These are phyloP conservation scores for Eucera pruinosa DNA, from an alignment of 2,888 invertebrate genomes.

Conservation along the genomic window DNA sequence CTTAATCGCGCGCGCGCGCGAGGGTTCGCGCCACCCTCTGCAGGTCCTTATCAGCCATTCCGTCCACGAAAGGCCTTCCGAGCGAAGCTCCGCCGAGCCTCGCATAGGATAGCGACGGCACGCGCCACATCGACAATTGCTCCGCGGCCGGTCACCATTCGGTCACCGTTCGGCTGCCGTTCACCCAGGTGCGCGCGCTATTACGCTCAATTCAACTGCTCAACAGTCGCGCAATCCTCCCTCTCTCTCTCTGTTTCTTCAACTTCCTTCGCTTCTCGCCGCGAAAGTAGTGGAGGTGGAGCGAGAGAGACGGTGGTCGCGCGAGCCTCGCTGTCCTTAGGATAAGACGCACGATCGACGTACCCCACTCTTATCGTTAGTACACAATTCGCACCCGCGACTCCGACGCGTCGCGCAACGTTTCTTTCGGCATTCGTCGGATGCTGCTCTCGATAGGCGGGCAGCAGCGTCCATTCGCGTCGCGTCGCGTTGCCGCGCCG, in stretches of 20 bases:
- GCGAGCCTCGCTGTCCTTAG: constrained; percentile 50
- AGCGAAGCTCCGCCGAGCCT: constrained; percentile 73
- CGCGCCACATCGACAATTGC: constrained; percentile 34
- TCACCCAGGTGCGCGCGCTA: constrained; percentile 11
- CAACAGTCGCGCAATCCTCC: constrained; percentile 11
- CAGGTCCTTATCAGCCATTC: constrained; percentile 80
- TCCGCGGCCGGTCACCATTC: not conserved
- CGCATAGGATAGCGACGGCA: constrained; percentile 77
- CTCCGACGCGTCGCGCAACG: not conserved
- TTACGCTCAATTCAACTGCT: constrained; percentile 50
- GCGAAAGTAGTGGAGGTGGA: not conserved
- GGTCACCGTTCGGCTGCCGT: no score
- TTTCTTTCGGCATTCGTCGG: not conserved
- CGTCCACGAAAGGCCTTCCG: constrained; percentile 82
- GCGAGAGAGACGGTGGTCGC: not conserved
- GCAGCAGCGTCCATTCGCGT: no score
- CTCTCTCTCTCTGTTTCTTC: no score
- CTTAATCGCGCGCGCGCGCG: constrained; percentile 27
- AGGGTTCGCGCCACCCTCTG: not conserved
- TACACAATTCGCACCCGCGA: not conserved
- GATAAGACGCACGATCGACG: not conserved
- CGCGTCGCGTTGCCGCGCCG: no score
- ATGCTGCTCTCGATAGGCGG: no score
- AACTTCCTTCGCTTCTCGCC: no score
- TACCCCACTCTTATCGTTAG: no score